phyloP scores from a whole-genome alignment of 2,888 invertebrate species.

The Ornithoptera alexandrae region DNA sequence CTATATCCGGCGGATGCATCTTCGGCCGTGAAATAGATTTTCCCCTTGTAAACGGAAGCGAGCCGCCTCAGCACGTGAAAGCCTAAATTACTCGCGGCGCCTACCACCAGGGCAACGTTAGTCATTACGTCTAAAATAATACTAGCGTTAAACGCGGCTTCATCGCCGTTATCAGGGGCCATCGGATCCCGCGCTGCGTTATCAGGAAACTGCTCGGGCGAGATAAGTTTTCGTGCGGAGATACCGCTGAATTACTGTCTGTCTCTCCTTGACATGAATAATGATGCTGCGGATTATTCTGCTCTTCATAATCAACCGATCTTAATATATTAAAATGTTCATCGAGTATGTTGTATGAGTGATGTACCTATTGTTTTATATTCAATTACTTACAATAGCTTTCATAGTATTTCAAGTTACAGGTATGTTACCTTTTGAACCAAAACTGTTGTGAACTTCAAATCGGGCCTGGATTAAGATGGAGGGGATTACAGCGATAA shows the following conservation, averaged over 20 bases:
- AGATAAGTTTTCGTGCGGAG: conserved; percentile 51
- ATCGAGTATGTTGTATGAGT: too few species aligned
- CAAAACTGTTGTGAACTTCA: too few species aligned
- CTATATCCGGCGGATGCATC: conserved; percentile 62
- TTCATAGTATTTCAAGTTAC: too few species aligned
- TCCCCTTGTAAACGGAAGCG: conserved; percentile 55
- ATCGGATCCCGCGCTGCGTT: conserved; percentile 58
- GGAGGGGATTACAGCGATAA: too few species aligned
- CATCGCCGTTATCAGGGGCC: conserved; percentile 62
- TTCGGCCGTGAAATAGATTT: conserved; percentile 71
- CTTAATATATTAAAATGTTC: too few species aligned
- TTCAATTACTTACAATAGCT: too few species aligned
- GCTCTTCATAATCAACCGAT: too few species aligned
- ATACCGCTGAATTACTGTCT: conserved; percentile 40
- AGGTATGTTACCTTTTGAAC: too few species aligned
- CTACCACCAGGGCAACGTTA: conserved; percentile 68
- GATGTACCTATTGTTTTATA: too few species aligned
- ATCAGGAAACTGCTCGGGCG: conserved; percentile 51
- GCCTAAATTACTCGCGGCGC: conserved; percentile 69
- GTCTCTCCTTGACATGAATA: conserved; percentile 25
- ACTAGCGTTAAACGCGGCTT: conserved; percentile 50
- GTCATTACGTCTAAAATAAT: conserved; percentile 58
- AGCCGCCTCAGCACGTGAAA: conserved; percentile 67
- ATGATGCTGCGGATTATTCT: conserved; percentile 29
- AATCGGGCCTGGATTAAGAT: too few species aligned